Evolutionary conservation across 2,888 invertebrate species (phyloP).

Genomic region (Kryphioiulus occultus): DNA sequence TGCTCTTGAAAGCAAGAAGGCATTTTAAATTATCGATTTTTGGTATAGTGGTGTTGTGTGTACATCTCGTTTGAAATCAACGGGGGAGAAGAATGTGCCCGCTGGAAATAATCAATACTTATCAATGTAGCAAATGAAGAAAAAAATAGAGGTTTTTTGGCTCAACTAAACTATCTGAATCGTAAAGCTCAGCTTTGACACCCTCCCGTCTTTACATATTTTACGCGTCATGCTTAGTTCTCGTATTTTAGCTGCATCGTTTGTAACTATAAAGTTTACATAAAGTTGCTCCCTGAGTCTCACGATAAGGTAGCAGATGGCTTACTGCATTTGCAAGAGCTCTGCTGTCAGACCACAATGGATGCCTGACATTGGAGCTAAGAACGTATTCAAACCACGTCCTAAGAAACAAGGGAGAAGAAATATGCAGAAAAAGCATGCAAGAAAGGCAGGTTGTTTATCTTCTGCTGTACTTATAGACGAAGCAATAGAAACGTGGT

Average conservation of each 20-base stretch:
- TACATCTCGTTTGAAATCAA: constrained; percentile 39
- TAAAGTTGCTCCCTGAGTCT: neutral
- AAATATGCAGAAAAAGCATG: neutral
- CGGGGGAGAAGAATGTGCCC: constrained; percentile 32
- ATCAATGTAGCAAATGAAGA: constrained; percentile 13
- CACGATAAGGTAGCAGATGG: constrained; percentile 26
- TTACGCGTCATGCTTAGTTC: neutral
- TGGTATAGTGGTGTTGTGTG: constrained; percentile 31
- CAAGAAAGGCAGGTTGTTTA: neutral
- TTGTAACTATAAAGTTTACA: constrained; percentile 31
- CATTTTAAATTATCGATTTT: constrained; percentile 40
- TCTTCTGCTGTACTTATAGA: neutral
- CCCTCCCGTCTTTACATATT: neutral
- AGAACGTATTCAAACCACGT: constrained; percentile 6
- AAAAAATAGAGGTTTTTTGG: neutral
- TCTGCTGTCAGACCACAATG: neutral
- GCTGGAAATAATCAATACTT: constrained; percentile 40
- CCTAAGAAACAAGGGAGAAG: neutral
- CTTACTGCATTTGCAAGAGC: neutral
- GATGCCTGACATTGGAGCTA: neutral
- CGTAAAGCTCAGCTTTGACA: neutral
- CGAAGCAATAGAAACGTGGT: neutral
- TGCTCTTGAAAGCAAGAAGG: constrained; percentile 19
- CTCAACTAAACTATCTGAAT: neutral
- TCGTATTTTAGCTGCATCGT: neutral